Evolutionary conservation across 23 tunicate species (phyloP).

Genomic region (Phallusia fumigata): DNA sequence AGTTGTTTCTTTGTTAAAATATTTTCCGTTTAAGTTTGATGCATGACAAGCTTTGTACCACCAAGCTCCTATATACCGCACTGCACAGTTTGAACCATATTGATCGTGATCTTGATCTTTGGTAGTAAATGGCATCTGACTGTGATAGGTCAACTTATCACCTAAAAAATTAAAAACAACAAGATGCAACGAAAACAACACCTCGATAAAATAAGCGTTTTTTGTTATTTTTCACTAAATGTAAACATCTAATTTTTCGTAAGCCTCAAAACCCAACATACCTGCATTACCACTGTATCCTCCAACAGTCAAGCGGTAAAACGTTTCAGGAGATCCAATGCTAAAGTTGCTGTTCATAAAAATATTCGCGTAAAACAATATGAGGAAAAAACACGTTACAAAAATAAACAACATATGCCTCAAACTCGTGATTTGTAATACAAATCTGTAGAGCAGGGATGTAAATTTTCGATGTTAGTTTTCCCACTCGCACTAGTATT

Average conservation of each 20-base stretch:
- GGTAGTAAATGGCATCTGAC: slow-evolving; percentile 23
- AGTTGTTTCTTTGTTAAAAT: slow-evolving; percentile 13
- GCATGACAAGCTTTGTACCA: slow-evolving; percentile 39
- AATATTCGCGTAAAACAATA: not conserved
- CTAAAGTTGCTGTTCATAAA: slow-evolving; percentile 18
- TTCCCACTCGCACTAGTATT: no score
- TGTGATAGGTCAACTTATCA: slow-evolving; percentile 19
- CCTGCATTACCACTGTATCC: slow-evolving; percentile 52
- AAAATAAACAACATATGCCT: no score
- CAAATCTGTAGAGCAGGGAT: no score
- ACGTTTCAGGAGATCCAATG: slow-evolving; percentile 17
- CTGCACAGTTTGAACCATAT: slow-evolving; percentile 15
- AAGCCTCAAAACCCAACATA: not conserved
- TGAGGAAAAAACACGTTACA: not conserved
- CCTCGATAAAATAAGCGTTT: not conserved
- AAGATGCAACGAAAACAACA: not conserved
- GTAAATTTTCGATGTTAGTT: no score
- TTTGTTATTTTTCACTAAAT: no score
- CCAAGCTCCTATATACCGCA: slow-evolving; percentile 38
- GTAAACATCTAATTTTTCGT: no score
- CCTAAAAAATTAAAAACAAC: slow-evolving; percentile 1
- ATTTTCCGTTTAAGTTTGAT: slow-evolving; percentile 43
- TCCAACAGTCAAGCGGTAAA: slow-evolving; percentile 21
- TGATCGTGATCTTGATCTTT: slow-evolving; percentile 37
- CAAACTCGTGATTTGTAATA: no score